Percentiles rank a stretch among this genome's conserved stretches.
These are phyloP conservation scores for Tetramorium simillimum DNA, from an alignment of 1,140 invertebrate species.

Conservation along the genomic window DNA sequence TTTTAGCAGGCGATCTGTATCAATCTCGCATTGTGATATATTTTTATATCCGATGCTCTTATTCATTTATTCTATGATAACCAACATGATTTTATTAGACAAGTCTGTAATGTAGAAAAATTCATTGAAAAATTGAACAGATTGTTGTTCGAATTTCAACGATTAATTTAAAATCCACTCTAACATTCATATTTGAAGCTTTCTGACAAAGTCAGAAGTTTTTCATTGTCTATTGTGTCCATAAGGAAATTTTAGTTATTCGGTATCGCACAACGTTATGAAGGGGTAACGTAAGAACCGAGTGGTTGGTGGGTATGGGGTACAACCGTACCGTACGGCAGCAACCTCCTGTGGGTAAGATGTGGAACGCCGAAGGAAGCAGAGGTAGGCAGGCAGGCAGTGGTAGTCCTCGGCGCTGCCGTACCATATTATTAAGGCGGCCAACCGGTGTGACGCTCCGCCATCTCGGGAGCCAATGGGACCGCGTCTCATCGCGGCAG, in stretches of 20 bases:
- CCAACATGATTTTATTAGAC: not conserved
- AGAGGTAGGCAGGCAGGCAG: slow-evolving; percentile 63
- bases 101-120: not conserved
- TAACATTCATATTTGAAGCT: not conserved
- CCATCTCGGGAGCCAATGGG: slow-evolving; percentile 79
- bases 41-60: not conserved
- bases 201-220: not conserved
- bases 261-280: slow-evolving; percentile 44
- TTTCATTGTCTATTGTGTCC: not conserved
- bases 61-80: not conserved
- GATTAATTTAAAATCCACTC: not conserved
- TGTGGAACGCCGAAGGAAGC: slow-evolving; percentile 66
- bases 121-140: not conserved
- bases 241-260: slow-evolving; percentile 38
- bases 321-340: slow-evolving; percentile 65
- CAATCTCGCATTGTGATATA: not conserved
- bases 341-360: slow-evolving; percentile 72
- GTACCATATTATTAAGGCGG: slow-evolving; percentile 83
- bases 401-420: slow-evolving; percentile 74
- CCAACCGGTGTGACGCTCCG: slow-evolving; percentile 83
- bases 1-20: not conserved
- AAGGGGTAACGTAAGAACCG: slow-evolving; percentile 71
- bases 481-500: slow-evolving; percentile 78
- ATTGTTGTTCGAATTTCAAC: too few species aligned
- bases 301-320: slow-evolving; percentile 63